Percentiles rank a stretch among this genome's conserved stretches.
These are phyloP conservation scores for Cacatua alba DNA, from an alignment of 2,113 vertebrate species.

Conservation along the genomic window DNA sequence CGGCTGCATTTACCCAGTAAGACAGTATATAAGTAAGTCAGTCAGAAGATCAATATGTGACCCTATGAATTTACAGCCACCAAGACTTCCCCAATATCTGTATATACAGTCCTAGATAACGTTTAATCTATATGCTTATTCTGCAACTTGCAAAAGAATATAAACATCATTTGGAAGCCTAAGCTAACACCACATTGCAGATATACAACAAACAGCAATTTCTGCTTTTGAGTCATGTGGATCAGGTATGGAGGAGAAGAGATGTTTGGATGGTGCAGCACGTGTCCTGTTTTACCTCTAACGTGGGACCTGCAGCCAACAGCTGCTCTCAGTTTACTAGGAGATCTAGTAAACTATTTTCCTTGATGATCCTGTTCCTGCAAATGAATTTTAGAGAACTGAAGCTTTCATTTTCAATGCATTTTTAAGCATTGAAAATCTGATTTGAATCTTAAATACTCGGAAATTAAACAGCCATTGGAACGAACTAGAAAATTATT, in stretches of 20 bases:
- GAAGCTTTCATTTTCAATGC: not conserved
- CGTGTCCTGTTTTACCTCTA: not conserved
- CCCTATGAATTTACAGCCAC: not conserved
- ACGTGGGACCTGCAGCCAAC: not conserved
- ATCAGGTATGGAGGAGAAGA: not conserved
- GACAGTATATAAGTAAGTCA: not conserved
- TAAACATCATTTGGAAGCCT: not conserved
- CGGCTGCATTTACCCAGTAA: not conserved
- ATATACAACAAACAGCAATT: accelerated
- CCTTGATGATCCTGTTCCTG: not conserved
- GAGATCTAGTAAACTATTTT: not conserved
- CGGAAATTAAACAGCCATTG: not conserved
- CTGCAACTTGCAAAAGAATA: not conserved
- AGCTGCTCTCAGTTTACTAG: not conserved
- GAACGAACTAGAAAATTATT: not conserved
- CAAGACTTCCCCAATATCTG: not conserved
- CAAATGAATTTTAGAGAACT: not conserved
- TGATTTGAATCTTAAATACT: not conserved
- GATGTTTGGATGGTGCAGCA: not conserved
- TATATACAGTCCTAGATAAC: not conserved
- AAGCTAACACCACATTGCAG: not conserved
- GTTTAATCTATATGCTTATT: not conserved
- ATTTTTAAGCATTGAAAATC: not conserved
- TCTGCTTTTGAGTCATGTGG: accelerated
- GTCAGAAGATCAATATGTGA: conserved; percentile 11